Evolutionary conservation across 2,797 vertebrate genomes (phyloP).

Genomic region (Xerus rutilus): DNA sequence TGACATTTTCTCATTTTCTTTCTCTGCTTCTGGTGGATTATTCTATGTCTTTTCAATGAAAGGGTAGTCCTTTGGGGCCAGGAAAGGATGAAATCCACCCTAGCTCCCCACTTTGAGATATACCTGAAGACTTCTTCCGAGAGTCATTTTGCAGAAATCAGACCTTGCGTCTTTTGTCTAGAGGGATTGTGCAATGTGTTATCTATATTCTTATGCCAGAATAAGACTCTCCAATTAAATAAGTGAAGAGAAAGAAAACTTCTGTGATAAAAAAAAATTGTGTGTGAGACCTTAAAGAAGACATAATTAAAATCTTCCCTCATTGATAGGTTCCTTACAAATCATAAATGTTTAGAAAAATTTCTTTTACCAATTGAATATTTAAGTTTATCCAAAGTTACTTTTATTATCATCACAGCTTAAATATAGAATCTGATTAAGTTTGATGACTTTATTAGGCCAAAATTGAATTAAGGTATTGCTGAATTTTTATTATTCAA

Average conservation of each 20-base stretch:
- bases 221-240: background rate
- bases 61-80: background rate
- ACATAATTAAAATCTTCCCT: background rate
- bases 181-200: background rate
- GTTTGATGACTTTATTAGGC: background rate
- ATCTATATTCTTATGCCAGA: background rate
- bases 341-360: background rate
- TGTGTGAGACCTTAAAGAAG: background rate
- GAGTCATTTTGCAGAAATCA: background rate
- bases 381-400: background rate
- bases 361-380: background rate
- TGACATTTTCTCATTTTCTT: background rate
- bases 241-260: background rate
- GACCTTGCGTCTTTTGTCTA: background rate
- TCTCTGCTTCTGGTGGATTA: background rate
- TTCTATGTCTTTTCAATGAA: background rate
- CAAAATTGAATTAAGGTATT: background rate
- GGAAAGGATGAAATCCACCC: background rate
- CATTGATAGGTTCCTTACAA: background rate
- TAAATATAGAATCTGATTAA: background rate
- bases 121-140: fast-evolving
- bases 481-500: background rate
- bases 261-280: background rate
- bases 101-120: background rate
- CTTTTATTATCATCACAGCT: background rate